Percentiles rank a stretch among this genome's conserved stretches.
Conservation (phyloP, 2,888 invertebrate species). For the Campoplex nolae region DNA sequence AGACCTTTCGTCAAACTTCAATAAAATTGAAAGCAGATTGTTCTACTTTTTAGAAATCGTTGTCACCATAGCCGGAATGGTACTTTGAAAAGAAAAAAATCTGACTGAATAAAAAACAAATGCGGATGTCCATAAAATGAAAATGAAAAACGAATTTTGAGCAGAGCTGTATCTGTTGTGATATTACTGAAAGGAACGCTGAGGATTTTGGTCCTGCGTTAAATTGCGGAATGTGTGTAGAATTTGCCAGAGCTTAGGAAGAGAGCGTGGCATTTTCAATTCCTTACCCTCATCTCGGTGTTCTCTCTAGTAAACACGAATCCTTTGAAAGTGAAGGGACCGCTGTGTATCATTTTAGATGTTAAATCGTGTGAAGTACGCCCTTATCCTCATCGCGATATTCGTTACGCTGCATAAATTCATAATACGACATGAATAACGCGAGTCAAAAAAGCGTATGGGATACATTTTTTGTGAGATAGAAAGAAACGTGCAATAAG, state of each 20-base stretch:
- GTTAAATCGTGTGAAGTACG: neutral
- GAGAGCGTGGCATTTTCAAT: conserved; percentile 27
- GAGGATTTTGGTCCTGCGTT: conserved; percentile 36
- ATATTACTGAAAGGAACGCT: conserved; percentile 24
- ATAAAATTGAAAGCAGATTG: neutral
- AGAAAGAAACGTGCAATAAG: neutral
- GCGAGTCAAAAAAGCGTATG: neutral
- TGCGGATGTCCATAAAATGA: neutral
- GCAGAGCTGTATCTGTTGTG: neutral
- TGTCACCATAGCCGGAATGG: neutral
- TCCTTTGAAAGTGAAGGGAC: neutral
- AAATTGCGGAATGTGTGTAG: conserved; percentile 11
- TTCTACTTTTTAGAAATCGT: neutral
- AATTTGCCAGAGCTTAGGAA: conserved; percentile 23
- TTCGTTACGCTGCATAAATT: neutral
- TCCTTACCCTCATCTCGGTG: neutral
- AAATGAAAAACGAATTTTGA: neutral
- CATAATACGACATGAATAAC: neutral
- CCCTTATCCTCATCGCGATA: neutral
- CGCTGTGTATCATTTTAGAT: neutral
- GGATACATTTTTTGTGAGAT: neutral
- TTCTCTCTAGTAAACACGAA: conserved; percentile 3
- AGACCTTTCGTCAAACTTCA: neutral
- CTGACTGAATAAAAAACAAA: neutral
- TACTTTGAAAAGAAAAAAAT: neutral